These are phyloP conservation scores for Andrena trimmerana DNA, from an alignment of 2,888 invertebrate species.

Conservation along the genomic window DNA sequence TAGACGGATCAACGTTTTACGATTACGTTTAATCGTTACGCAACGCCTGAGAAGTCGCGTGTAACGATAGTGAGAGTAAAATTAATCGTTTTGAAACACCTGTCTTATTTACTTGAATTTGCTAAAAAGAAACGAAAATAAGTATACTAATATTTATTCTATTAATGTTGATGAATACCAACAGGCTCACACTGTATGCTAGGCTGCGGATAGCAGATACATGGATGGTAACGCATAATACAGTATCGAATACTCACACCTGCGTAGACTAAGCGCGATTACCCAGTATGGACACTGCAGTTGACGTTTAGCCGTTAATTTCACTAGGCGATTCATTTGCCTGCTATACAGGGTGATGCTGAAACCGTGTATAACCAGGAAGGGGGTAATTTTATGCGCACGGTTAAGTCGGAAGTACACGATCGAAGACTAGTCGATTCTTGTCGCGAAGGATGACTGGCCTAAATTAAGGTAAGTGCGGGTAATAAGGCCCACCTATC, in stretches of 20 bases:
- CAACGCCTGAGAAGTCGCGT: no score
- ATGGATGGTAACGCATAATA: not conserved
- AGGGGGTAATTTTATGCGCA: not conserved
- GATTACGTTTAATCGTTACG: no score
- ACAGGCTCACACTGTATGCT: not conserved
- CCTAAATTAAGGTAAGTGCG: no score
- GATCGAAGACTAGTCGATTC: not conserved
- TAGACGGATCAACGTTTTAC: no score
- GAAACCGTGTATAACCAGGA: not conserved
- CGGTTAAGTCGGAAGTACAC: not conserved
- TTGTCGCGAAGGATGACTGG: not conserved
- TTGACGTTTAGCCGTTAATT: conserved; percentile 44
- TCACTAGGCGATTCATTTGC: conserved; percentile 34
- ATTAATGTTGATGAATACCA: not conserved
- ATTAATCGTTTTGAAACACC: no score
- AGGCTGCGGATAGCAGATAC: conserved; percentile 25
- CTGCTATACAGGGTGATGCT: conserved; percentile 23
- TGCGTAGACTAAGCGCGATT: conserved; percentile 1
- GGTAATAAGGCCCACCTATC: no score
- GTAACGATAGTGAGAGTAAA: no score
- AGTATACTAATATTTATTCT: no score
- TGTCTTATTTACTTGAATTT: no score
- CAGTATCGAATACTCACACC: conserved; percentile 22
- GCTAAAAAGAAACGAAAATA: not conserved
- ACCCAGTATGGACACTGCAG: conserved; percentile 19